Evolutionary conservation across 2,888 invertebrate species (phyloP), one percentile per base, ranked within the genome.

Genomic region (Reticulitermes lucifugus): DNA sequence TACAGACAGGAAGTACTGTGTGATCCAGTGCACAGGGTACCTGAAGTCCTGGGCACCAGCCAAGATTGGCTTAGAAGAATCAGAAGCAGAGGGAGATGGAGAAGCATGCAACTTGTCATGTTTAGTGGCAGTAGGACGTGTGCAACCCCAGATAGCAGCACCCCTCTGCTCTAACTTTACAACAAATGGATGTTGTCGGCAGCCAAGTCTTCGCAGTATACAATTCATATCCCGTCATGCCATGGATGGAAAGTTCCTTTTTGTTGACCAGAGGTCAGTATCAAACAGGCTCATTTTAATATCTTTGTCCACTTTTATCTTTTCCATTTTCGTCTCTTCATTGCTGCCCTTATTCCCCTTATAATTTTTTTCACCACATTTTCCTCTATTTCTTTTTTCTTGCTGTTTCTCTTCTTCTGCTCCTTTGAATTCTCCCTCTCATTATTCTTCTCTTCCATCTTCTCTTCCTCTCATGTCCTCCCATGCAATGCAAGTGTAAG

Each of bases 21-120:
- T 97, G 10, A 96, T 98, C 83, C 98, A 98, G 89, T 98, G 97
- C 89, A 98, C 97, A 5, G 98, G 98, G 0, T 98, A 98, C 90
- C 91, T 98, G 70, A 98, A 98, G 90, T 96, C 98, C 0, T 98
- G 97, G 98, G 94, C 96, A 2, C 95, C 96, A 0, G 94, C 95
- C 0, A 97, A 96, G 91, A 92, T 95, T 81, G 93, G 94, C 0
- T 92, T 95, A 59, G 95, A 95, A 86, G 94, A 95, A 88, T 91
- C 91, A 79, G 95, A 95, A 79, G 92, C 92, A n/a, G 88, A 91
- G 88, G 90, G 88, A 2, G 91, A 93, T 71, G 91, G 91, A 3
- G 94, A 94, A 85, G 91, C 92, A 2, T 94, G 95, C 89, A 96
- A 95, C 90, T 90, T 97, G 86, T 96, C 97, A 51, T 98, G 98